Base-by-base conservation (phyloP, 2,888 invertebrate genomes). In the Zaprionus bogoriensis region DNA sequence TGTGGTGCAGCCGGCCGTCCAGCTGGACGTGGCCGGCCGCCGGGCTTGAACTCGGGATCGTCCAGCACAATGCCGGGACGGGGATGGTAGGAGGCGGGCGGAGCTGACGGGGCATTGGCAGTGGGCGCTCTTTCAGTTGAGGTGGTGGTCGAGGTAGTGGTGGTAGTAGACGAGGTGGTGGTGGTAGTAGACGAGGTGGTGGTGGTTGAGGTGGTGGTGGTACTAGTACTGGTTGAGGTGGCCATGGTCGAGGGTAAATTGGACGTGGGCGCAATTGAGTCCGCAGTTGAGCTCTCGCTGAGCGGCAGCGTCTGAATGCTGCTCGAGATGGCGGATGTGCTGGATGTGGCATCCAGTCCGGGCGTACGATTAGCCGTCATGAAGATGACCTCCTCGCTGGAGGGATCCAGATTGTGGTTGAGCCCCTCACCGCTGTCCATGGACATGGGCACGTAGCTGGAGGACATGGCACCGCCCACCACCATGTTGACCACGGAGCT, bases 41-140 rank as follows among this genome's bases (percentile, higher is more conserved):
- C 94, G 0, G 95, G 95, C 82, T 95, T 95, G 90, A 95, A 95
- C 89, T 95, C 95, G 0, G 95, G 93, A 87, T 97, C 97, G 72
- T 97, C 96, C 10, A 97, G 91, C 0, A 97, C 97, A 54, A 97
- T 96, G 17, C 97, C 97, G 0, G 96, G 96, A 7, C 96, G 92
- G 0, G 96, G 96, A 22, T 95, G 93, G 89, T 96, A 96, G 0
- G 94, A 65, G 36, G 76, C 69, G 9, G 81, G 74, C 27, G 83
- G 71, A 39, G 85, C 53, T 20, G 68, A 54, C 28, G 75, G 71
- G 52, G 27, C 70, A 58, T 70, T 78, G 47, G 57, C 60, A 41
- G 60, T 71, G 48, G 63, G 52, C 51, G 65, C 50, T 38, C 66
- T 67, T 67, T 87, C 77, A 50, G 77, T 87, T 41, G 75, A 73